Evolutionary conservation across 37 sponge, comb jelly and placozoan species (phyloP).

Genomic region (Cliona cf. orientalis): DNA sequence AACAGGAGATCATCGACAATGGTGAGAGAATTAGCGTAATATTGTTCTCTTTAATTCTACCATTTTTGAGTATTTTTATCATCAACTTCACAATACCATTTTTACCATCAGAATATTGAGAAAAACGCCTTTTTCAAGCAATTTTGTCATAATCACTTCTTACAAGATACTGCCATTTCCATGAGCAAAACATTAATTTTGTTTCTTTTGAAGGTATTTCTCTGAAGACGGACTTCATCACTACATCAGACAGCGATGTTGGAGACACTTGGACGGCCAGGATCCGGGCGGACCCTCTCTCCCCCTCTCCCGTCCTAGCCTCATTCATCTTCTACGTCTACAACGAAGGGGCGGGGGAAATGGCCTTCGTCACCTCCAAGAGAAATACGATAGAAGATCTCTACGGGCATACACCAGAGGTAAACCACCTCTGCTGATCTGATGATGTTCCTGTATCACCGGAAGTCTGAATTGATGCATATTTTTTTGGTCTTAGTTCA

Average conservation of each 20-base stretch:
- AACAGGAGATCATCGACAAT: constrained; percentile 75
- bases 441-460: not conserved
- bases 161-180: no score
- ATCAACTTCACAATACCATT: no score
- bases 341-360: constrained; percentile 64
- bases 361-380: constrained; percentile 31
- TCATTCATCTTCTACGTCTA: constrained; percentile 63
- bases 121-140: no score
- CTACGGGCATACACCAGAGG: constrained; percentile 57
- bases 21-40: constrained; percentile 15
- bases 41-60: not conserved
- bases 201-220: constrained; percentile 11
- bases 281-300: constrained; percentile 15
- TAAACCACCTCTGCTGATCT: constrained; percentile 8
- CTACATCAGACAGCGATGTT: not conserved
- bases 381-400: constrained; percentile 43
- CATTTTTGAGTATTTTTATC: no score
- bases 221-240: constrained; percentile 45
- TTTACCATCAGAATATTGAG: no score
- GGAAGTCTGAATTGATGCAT: not conserved
- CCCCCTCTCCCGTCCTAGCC: constrained; percentile 4
- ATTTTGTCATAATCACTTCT: no score
- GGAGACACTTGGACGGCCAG: constrained; percentile 71
- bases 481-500: constrained; percentile 17
- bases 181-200: no score